Evolutionary conservation across 2,797 vertebrate species (phyloP), one percentile per base, ranked within the genome.

Genomic region (Pelodytes ibericus): DNA sequence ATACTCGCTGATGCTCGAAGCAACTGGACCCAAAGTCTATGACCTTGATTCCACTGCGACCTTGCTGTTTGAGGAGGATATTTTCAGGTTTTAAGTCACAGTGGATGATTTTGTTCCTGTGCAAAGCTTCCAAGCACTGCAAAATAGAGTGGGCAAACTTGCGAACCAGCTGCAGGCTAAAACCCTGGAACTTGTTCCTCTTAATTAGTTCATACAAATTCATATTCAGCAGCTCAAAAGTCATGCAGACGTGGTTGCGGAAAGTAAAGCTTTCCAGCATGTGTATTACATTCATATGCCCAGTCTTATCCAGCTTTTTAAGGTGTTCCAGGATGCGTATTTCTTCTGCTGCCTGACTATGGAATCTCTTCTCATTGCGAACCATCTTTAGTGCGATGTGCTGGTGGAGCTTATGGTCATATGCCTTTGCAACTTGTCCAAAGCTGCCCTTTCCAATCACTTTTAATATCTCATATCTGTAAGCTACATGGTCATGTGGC

Each of bases 21-120:
- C 97, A 99, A 87, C 97, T 99, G 81, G 97, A 99, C 76, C 97
- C 97, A 80, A 99, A 99, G 89, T 99, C 97, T 60, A 99, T 99
- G 51, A 99, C 97, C 88, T 99, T 99, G 87, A 98, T 99, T 27
- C 96, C 96, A 7, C 97, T 98, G 68, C 95, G 95, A 4, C 97
- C 97, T 27, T 96, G 96, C 84, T 99, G 97, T 64, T 98, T 98
- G 3, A 99, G 93, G 66, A 99, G 92, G 85, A 99, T 99, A 72
- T 99, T 99, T 84, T 99, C 97, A 0, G 97, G 97, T 83, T 99
- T 99, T 74, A 99, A 92, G 88, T 99, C 97, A 72, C 97, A 99
- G 91, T 99, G 97, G 86, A 99, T 99, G 84, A 99, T 99, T 77
- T 95, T 91, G 83, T 97, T 95, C 71, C 90, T 89, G 71, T 92